phyloP scores from a whole-genome alignment of 2,797 vertebrate species.

The Chiroxiphia lanceolata region DNA sequence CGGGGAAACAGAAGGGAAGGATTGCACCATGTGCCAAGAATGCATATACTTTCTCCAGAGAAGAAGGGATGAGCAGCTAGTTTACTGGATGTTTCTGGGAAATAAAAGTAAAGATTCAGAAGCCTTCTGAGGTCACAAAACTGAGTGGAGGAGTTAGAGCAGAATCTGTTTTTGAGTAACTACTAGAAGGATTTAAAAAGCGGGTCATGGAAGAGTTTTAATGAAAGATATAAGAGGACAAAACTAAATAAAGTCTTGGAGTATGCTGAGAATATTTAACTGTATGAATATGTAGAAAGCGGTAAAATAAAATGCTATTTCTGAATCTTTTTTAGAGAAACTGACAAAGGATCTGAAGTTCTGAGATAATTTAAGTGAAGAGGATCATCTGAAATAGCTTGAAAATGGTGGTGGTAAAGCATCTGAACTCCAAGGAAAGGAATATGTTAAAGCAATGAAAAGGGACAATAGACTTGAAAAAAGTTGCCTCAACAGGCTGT shows the following conservation, averaged over 20 bases:
- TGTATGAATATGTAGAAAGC: not conserved
- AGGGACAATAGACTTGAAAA: not conserved
- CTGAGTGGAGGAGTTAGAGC: not conserved
- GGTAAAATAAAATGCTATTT: not conserved
- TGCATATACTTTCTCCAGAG: not conserved
- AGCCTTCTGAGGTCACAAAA: not conserved
- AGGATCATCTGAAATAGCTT: not conserved
- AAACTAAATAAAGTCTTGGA: not conserved
- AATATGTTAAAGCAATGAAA: not conserved
- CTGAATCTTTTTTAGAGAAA: not conserved
- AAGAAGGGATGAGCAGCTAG: not conserved
- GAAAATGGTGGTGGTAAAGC: not conserved
- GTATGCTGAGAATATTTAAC: not conserved
- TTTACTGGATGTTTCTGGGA: not conserved
- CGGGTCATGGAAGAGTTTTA: not conserved
- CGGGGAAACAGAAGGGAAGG: not conserved
- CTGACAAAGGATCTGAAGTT: not conserved
- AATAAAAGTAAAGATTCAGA: not conserved
- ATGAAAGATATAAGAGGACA: not conserved
- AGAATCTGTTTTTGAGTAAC: not conserved
- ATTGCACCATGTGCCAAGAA: not conserved
- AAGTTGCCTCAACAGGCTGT: not conserved
- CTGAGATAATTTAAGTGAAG: not conserved
- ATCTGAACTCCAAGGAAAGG: not conserved
- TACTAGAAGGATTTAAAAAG: not conserved